A percentile compares a stretch with the other conserved stretches of the same genome.
Evolutionary conservation across 2,888 invertebrate species (phyloP).

Genomic region (Sphaeridia pumilis): DNA sequence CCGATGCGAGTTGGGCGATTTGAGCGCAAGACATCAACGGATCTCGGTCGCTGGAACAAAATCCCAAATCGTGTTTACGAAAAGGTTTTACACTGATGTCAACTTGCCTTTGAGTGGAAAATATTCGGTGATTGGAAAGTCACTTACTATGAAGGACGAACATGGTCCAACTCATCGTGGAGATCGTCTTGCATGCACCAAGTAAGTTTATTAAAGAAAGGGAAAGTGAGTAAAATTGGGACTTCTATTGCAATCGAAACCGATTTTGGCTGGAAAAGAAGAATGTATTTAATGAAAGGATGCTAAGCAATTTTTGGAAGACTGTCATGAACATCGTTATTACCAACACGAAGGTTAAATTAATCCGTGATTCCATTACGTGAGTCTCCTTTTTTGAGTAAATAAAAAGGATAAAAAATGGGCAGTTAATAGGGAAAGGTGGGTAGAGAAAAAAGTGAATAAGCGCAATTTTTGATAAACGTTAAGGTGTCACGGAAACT

Average conservation of each 20-base stretch:
- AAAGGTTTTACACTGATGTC: slow-evolving; percentile 66
- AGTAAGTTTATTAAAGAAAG: slow-evolving; percentile 53
- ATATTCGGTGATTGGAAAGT: slow-evolving; percentile 61
- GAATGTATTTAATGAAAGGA: too few relatives aligned
- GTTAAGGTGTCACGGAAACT: too few relatives aligned
- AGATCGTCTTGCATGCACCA: slow-evolving; percentile 75
- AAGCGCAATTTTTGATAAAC: too few relatives aligned
- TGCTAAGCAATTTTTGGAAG: neutral
- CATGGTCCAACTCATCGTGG: slow-evolving; percentile 77
- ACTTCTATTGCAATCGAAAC: too few relatives aligned
- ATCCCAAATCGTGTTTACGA: slow-evolving; percentile 51
- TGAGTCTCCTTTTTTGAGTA: too few relatives aligned
- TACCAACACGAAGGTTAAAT: neutral
- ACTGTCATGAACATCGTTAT: neutral
- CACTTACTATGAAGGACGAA: slow-evolving; percentile 77
- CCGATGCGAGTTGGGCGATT: slow-evolving; percentile 55
- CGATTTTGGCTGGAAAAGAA: too few relatives aligned
- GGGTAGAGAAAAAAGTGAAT: too few relatives aligned
- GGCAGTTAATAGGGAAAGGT: too few relatives aligned
- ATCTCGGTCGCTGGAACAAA: slow-evolving; percentile 65
- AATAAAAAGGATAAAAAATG: too few relatives aligned
- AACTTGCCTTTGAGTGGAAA: slow-evolving; percentile 63
- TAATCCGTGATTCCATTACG: neutral
- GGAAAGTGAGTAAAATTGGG: too few relatives aligned
- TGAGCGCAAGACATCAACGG: slow-evolving; percentile 43